Conservation (phyloP, 2,888 invertebrate species). For the Thereva nobilitata region DNA sequence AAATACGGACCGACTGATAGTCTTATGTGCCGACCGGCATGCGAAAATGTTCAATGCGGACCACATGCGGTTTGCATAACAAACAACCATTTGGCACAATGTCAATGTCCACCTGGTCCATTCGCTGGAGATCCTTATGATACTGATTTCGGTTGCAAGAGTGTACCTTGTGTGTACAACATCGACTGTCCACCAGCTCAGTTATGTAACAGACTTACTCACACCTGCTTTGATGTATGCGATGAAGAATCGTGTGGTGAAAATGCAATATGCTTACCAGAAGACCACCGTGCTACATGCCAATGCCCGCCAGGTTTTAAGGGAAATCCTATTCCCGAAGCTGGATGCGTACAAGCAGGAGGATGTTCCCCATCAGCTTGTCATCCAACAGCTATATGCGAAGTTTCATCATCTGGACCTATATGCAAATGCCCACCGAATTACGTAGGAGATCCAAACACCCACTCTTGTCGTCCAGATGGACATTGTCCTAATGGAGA, state of each 20-base stretch:
- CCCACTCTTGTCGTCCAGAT: constrained; percentile 78
- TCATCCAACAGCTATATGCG: constrained; percentile 78
- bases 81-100: constrained; percentile 86
- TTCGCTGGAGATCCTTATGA: constrained; percentile 87
- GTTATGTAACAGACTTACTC: constrained; percentile 79
- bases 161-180: constrained; percentile 85
- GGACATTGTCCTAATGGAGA: constrained; percentile 75
- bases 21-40: constrained; percentile 75
- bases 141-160: constrained; percentile 71
- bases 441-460: constrained; percentile 75
- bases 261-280: constrained; percentile 86
- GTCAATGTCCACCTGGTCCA: constrained; percentile 86
- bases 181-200: constrained; percentile 79
- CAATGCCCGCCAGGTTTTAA: constrained; percentile 84
- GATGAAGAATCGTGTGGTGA: constrained; percentile 80
- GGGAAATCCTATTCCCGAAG: constrained; percentile 81
- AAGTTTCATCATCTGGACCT: constrained; percentile 68
- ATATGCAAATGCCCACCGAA: constrained; percentile 79
- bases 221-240: constrained; percentile 81
- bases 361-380: constrained; percentile 79
- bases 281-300: constrained; percentile 80
- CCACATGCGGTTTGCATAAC: constrained; percentile 86
- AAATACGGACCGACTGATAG: constrained; percentile 62
- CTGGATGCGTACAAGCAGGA: constrained; percentile 74
- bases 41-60: constrained; percentile 77